A percentile compares a stretch with the other conserved stretches of the same genome.
Evolutionary conservation across 2,113 vertebrate species (phyloP).

Genomic region (Emberiza fucata): DNA sequence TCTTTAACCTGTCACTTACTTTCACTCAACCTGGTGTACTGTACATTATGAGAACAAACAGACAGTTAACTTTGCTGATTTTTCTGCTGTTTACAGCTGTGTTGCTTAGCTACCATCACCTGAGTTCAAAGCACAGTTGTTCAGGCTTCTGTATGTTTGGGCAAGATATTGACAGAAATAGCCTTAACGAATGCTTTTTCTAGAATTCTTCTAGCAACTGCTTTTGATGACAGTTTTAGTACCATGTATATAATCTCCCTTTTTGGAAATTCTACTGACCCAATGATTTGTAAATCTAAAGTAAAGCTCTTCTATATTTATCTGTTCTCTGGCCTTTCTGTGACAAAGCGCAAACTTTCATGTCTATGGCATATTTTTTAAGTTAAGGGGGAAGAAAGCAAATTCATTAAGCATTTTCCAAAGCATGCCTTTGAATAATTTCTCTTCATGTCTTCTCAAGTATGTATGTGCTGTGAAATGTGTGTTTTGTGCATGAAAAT

Average conservation of each 20-base stretch:
- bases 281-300: not conserved
- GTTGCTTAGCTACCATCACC: not conserved
- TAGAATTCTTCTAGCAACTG: not conserved
- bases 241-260: not conserved
- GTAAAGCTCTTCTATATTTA: not conserved
- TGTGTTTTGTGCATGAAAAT: not conserved
- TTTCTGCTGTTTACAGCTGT: not conserved
- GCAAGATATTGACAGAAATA: not conserved
- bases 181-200: not conserved
- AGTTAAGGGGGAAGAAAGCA: not conserved
- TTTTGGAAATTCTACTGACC: not conserved
- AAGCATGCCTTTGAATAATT: not conserved
- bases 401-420: not conserved
- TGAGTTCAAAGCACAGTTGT: not conserved
- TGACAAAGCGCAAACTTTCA: not conserved
- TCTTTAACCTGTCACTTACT: not conserved
- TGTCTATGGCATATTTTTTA: not conserved
- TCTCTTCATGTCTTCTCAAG: not conserved
- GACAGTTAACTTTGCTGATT: not conserved
- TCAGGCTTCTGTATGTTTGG: not conserved
- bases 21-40: not conserved
- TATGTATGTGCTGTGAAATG: not conserved
- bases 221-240: not conserved
- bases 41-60: not conserved
- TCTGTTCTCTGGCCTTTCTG: not conserved